phyloP scores from a whole-genome alignment of 2,113 vertebrate genomes.

The Lepus americanus region DNA sequence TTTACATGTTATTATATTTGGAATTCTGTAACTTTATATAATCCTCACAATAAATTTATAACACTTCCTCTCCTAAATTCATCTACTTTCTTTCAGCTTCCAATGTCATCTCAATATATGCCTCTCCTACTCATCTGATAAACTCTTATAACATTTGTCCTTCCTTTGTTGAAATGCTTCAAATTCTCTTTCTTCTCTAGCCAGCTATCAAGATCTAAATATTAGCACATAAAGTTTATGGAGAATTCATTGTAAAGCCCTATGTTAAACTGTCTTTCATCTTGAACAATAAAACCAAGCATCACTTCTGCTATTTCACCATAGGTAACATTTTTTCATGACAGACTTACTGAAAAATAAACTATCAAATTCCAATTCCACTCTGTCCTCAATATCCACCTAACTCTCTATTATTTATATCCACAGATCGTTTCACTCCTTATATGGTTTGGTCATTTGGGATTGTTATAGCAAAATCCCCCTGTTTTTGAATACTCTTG shows the following conservation, averaged over 20 bases:
- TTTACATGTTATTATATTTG: background rate
- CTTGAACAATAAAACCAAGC: background rate
- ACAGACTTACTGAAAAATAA: background rate
- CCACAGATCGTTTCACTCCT: background rate
- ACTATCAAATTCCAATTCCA: background rate
- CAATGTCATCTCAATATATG: background rate
- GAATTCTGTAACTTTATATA: background rate
- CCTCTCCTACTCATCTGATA: background rate
- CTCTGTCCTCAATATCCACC: background rate
- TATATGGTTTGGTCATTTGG: background rate
- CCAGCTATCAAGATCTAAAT: background rate
- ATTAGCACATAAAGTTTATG: background rate
- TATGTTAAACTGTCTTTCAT: background rate
- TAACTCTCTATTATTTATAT: background rate
- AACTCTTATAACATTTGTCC: background rate
- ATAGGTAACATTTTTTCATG: background rate
- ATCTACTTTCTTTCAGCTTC: background rate
- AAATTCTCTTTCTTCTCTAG: background rate
- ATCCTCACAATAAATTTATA: background rate
- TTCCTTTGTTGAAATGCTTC: background rate
- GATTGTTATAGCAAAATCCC: background rate
- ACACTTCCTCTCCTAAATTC: background rate
- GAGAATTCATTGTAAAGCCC: background rate
- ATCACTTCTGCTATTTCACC: too few relatives aligned
- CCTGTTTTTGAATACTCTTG: background rate